Percentiles rank a stretch among this genome's conserved stretches.
Evolutionary conservation across 2,113 vertebrate species (phyloP).

Genomic region (Mastomys natalensis): DNA sequence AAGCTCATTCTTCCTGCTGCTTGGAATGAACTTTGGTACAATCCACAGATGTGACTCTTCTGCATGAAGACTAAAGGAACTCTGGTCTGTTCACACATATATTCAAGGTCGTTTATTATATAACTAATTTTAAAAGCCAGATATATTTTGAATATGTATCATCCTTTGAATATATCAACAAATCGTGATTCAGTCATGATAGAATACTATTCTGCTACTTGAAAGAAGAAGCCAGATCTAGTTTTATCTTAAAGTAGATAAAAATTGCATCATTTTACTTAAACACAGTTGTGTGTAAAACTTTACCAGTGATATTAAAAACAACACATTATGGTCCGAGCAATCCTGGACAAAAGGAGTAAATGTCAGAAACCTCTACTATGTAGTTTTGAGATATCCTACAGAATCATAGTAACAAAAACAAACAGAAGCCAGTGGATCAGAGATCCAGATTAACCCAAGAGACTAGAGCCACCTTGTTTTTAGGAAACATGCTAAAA

Average conservation of each 20-base stretch:
- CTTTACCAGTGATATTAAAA: background rate
- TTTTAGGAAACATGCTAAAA: background rate
- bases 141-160: background rate
- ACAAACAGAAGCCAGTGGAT: background rate
- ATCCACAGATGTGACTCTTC: background rate
- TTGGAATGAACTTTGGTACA: background rate
- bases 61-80: background rate
- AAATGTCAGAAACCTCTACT: background rate
- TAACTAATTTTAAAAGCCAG: background rate
- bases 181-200: background rate
- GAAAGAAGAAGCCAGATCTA: background rate
- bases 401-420: background rate
- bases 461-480: background rate
- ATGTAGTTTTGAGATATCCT: background rate
- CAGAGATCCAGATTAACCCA: background rate
- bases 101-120: background rate
- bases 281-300: background rate
- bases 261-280: background rate
- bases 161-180: background rate
- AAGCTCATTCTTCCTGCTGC: background rate
- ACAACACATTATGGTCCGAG: background rate
- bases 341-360: background rate
- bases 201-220: background rate
- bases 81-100: fast-evolving
- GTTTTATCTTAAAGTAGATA: background rate